Evolutionary conservation across 2,113 vertebrate genomes (phyloP).

Genomic region (Pipra filicauda): DNA sequence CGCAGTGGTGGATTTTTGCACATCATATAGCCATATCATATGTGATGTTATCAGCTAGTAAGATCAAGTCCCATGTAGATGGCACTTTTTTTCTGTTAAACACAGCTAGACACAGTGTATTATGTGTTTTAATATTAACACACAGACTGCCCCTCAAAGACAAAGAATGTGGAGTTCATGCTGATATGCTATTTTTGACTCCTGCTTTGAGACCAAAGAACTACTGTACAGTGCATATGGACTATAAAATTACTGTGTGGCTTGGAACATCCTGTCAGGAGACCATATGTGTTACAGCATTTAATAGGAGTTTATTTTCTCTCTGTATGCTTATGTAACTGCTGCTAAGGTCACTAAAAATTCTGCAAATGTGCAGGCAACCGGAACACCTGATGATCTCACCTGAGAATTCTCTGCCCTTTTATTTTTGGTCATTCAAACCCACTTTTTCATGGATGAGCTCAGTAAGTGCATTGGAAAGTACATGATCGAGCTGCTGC

Average conservation of each 20-base stretch:
- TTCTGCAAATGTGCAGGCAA: not conserved
- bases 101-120: not conserved
- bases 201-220: not conserved
- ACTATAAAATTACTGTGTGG: not conserved
- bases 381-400: not conserved
- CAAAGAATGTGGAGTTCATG: not conserved
- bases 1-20: not conserved
- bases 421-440: not conserved
- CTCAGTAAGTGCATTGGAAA: not conserved
- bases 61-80: not conserved
- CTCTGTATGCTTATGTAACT: conserved; percentile 17
- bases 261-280: conserved; percentile 31
- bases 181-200: not conserved
- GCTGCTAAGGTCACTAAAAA: not conserved
- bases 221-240: not conserved
- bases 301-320: not conserved
- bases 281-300: conserved; percentile 18
- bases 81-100: not conserved
- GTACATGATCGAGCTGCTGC: not conserved
- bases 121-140: not conserved
- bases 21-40: too few species aligned
- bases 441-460: not conserved
- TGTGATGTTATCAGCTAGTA: not conserved
- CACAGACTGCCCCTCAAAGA: not conserved
- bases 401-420: not conserved